phyloP scores from a whole-genome alignment of 2,113 vertebrate species.

The Scatophagus argus region DNA sequence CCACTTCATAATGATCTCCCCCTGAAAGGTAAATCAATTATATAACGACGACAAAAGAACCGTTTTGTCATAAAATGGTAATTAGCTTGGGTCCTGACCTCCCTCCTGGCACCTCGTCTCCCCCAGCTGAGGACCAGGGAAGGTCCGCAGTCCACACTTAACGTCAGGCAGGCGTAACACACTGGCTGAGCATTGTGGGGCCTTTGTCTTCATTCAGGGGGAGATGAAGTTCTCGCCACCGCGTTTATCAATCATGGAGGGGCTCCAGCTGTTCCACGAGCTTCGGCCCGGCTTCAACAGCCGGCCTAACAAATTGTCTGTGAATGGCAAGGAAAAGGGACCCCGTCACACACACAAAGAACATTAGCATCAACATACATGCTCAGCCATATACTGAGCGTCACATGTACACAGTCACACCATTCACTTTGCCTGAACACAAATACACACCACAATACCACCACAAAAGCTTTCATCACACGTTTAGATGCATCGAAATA shows the following conservation, averaged over 20 bases:
- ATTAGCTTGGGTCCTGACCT: slow-evolving; percentile 94
- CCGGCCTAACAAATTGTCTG: slow-evolving; percentile 99
- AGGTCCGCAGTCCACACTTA: slow-evolving; percentile 95
- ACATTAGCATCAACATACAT: slow-evolving; percentile 45
- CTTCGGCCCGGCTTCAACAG: slow-evolving; percentile 96
- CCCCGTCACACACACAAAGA: slow-evolving; percentile 58
- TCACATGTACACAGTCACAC: slow-evolving; percentile 21
- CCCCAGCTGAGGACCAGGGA: slow-evolving; percentile 95
- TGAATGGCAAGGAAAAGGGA: slow-evolving; percentile 93
- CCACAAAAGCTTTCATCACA: slow-evolving; percentile 38
- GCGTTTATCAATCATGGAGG: slow-evolving; percentile 99
- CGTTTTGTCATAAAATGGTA: slow-evolving; percentile 87
- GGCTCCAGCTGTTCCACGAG: slow-evolving; percentile 99
- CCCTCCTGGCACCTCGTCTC: slow-evolving; percentile 89
- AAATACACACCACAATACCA: no score
- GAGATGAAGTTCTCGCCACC: slow-evolving; percentile 97
- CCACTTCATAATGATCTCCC: slow-evolving; percentile 81
- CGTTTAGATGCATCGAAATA: slow-evolving; percentile 48
- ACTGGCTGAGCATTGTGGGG: slow-evolving; percentile 93
- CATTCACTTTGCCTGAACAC: slow-evolving; percentile 30
- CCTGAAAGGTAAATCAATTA: slow-evolving; percentile 89
- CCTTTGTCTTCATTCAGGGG: slow-evolving; percentile 99
- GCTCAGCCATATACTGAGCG: neutral
- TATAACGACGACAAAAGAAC: slow-evolving; percentile 84
- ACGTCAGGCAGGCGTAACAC: slow-evolving; percentile 96